Evolutionary conservation across 2,888 invertebrate genomes (phyloP).

Genomic region (Galerucella pusilla): DNA sequence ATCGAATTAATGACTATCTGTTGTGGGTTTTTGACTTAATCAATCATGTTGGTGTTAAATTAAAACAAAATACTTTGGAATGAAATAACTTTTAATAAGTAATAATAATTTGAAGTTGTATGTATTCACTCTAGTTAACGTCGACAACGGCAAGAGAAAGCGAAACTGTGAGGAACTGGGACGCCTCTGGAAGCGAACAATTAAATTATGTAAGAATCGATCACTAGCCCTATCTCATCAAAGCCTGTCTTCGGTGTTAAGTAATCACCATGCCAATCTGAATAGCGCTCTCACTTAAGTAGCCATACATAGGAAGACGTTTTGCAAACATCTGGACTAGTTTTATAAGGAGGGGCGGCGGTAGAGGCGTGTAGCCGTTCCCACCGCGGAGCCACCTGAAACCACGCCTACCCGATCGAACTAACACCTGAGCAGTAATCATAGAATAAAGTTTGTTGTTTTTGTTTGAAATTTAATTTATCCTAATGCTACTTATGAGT

Average conservation of each 20-base stretch:
- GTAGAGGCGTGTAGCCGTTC: slow-evolving; percentile 59
- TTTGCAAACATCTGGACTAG: slow-evolving; percentile 51
- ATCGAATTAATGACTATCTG: too few species aligned
- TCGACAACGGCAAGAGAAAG: background rate
- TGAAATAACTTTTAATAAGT: too few species aligned
- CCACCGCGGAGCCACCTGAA: slow-evolving; percentile 59
- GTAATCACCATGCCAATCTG: slow-evolving; percentile 39
- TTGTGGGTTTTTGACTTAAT: too few species aligned
- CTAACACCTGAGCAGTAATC: slow-evolving; percentile 63
- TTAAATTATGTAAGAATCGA: slow-evolving; percentile 37
- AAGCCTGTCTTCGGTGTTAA: slow-evolving; percentile 38
- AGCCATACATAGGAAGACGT: slow-evolving; percentile 44
- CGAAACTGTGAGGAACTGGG: slow-evolving; percentile 18
- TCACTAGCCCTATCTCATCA: slow-evolving; percentile 24
- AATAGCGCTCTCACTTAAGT: slow-evolving; percentile 40
- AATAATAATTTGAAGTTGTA: background rate
- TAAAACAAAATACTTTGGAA: too few species aligned
- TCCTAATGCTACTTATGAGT: slow-evolving; percentile 13
- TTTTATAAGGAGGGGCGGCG: slow-evolving; percentile 57
- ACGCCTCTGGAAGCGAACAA: slow-evolving; percentile 33
- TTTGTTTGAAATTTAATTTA: slow-evolving; percentile 56
- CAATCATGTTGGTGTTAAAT: too few species aligned
- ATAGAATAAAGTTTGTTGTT: slow-evolving; percentile 50
- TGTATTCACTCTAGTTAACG: background rate
- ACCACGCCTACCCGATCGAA: slow-evolving; percentile 63